Base-by-base conservation (phyloP, 30 jellyfish, hydroid and myxozoan species). In the Aurelia sp. region DNA sequence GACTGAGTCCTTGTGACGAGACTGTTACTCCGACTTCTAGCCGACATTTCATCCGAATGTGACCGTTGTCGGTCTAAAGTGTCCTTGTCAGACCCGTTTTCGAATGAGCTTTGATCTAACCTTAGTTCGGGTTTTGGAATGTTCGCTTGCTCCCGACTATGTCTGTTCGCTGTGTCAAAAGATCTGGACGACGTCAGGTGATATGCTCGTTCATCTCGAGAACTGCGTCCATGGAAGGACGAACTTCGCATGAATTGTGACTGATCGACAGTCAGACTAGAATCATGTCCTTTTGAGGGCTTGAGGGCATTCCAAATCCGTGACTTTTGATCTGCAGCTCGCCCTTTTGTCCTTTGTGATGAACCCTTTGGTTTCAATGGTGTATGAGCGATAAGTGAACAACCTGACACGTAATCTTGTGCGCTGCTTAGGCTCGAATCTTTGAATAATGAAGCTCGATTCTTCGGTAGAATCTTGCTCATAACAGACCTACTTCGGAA, bases 351-450 rank as follows among this genome's bases (percentile, higher is more conserved):
- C 71, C 96, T 33, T 53, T 73, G 61, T 8, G 85, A 19, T 0
- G 89, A 64, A 17, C 89, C 23, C 62, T 76, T 76, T 44, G 84
- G 71, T 53, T 78, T 66, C 31, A 66, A 50, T 12, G 97, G 86
- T 22, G 96, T 85, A 51, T 91, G 96, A 13, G 86, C 73, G 10
- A 91, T 74, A n/a, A 86, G 62, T 11, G 98, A 85, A 69, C 96
- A 78, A 6, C 96, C 96, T 4, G 98, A 91, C 13, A 91, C 98
- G 58, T 85, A 91, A 65, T 91, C 98, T 23, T 91, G 97, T 2
- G 96, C 78, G 74, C 87, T 62, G 86, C 98, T 91, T 0, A 91
- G 65, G 57, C 60, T 18, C 17, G 91, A 57, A 65, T 91, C 98
- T 44, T 66, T 69, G 66, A 77, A 91, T 20, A 72, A 55, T 11